Base-by-base conservation (phyloP, 2,113 vertebrate genomes). In the Microcebus ravelobensis region DNA sequence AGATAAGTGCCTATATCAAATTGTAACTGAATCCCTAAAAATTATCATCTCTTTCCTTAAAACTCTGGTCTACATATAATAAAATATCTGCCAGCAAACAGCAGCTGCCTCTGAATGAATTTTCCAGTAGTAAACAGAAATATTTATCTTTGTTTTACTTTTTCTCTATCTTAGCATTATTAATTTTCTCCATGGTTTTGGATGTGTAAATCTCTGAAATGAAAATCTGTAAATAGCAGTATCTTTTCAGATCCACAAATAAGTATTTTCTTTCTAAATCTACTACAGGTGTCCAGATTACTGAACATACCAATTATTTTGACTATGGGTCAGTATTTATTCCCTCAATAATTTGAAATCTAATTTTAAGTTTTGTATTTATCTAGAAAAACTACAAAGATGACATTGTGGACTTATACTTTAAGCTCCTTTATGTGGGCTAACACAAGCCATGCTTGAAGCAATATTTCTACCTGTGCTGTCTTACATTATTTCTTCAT, bases 331-430 rank as follows among this genome's bases (percentile, higher is more conserved):
- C 8, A 70, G 36, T 82, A 61, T 82, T 73, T 90, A 7, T 48
- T 63, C 77, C 48, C 13, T 92, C n/a, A 50, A 70, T 91, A 83
- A 29, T 11, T 50, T 57, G 36, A 96, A 96, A 39, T 36, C 7
- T 82, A 88, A 94, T 74, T 55, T 79, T 90, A 39, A 92, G 18
- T 59, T 92, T 20, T 92, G 20, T 8, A 59, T 61, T 93, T 94
- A 87, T 27, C 6, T 36, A 73, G 14, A 50, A 93, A 94, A 87
- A 52, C 27, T 86, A 11, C 11, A 48, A 92, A 80, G 27, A 61
- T 61, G 6, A 61, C 59, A 57, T 61, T 42, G 3, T 12, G 20
- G 25, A 0, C 57, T 76, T 65, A 14, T 42, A 71, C 36, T 31
- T 93, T 85, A 81, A 92, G 48, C 80, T 52, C 18, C 2, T 55